Evolutionary conservation across 2,113 vertebrate species (phyloP), one percentile per base, ranked within the genome.

Genomic region (Mirounga angustirostris): DNA sequence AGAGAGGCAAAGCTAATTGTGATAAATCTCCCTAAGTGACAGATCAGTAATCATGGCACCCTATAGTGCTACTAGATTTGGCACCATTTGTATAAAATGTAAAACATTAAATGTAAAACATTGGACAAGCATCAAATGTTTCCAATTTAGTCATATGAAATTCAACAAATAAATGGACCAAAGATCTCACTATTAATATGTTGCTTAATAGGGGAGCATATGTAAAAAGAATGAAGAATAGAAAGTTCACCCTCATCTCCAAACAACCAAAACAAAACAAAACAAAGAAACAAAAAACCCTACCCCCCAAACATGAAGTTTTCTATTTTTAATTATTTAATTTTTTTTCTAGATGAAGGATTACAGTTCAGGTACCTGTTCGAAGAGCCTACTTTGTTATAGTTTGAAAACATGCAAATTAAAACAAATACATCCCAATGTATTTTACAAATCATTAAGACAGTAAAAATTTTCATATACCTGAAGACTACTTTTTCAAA

Each of bases 361-460:
- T 73, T 96, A 65, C 5, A 91, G 19, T 87, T 43, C 82, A 33
- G 58, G 26, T 89, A 40, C 10, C 24, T 73, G 10, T 21, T 28
- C 80, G 16, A 93, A 91, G 22, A 40, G 6, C 21, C 30, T 50
- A 74, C 26, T 67, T 86, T 78, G 2, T 46, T 79, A 46, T 14
- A 81, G 13, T 84, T 50, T 92, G 33, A 95, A 98, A 92, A 89
- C 24, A 56, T n/a, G 30, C 4, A 88, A 85, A 76, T 92, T 50
- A 95, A 85, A 76, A 74, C 26, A 54, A 96, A 96, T 56, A 22
- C 58, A 63, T 24, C 30, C 46, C 11, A 50, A 67, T 78, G 58
- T 43, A 85, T 54, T 7, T 36, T 61, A 67, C 43, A 76, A 94
- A 85, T 96, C 36, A 76, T 65, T 65, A 82, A 58, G 5, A 81